Percentiles rank a stretch among this genome's conserved stretches.
phyloP scores from a whole-genome alignment of 2,797 vertebrate species.

The Falco cherrug region DNA sequence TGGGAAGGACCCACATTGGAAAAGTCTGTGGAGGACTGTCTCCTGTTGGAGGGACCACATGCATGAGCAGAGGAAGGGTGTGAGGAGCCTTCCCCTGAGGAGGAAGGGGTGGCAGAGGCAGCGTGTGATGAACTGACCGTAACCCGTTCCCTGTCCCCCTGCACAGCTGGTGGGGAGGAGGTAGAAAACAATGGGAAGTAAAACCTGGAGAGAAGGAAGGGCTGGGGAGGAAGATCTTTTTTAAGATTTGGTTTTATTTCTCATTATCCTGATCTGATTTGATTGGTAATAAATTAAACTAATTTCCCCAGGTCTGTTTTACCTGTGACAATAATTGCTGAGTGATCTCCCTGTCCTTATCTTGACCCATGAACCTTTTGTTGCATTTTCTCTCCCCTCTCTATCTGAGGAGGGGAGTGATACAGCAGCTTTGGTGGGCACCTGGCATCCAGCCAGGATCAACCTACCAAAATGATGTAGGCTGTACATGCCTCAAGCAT shows the following conservation, averaged over 20 bases:
- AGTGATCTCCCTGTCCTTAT: not conserved
- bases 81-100: not conserved
- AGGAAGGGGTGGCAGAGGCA: not conserved
- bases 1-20: not conserved
- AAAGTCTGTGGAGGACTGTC: not conserved
- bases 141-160: not conserved
- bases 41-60: not conserved
- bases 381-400: not conserved
- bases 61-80: not conserved
- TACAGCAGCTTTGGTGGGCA: not conserved
- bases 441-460: not conserved
- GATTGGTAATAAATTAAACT: not conserved
- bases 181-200: not conserved
- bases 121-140: too few relatives aligned
- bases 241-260: not conserved
- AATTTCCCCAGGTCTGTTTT: not conserved
- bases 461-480: not conserved
- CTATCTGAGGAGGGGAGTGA: not conserved
- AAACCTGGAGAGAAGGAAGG: not conserved
- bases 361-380: not conserved
- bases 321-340: not conserved
- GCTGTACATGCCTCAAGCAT: not conserved
- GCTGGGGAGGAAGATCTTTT: not conserved
- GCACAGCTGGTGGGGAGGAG: accelerated
- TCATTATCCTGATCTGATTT: not conserved